Conservation (phyloP, 2,113 vertebrate genomes). For the Ibidorhyncha struthersii region DNA sequence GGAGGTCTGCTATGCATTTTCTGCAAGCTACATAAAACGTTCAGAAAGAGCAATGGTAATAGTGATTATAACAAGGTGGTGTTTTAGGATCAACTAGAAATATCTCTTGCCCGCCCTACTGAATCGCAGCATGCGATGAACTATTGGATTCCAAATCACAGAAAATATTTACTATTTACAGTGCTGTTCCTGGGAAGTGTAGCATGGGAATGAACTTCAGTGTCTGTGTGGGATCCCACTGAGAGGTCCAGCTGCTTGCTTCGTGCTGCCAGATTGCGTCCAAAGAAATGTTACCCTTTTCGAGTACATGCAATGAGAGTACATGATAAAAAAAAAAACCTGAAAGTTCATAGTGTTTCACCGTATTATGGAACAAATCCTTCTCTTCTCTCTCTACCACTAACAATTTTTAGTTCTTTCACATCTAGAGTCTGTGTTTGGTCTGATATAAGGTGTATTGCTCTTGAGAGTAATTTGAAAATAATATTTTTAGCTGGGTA, state of each 20-base stretch:
- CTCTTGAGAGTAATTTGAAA: conserved; percentile 17
- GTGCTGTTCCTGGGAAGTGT: conserved; percentile 60
- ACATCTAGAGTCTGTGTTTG: neutral
- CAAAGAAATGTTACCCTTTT: conserved; percentile 57
- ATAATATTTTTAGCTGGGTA: neutral
- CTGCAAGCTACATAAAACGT: neutral
- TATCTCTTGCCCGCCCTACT: conserved; percentile 23
- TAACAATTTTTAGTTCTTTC: neutral
- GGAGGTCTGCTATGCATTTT: accelerated
- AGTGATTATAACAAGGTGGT: neutral
- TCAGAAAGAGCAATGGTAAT: neutral
- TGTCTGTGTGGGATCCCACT: conserved; percentile 45
- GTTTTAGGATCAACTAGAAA: conserved; percentile 31
- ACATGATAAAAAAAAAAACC: neutral
- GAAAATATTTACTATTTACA: conserved; percentile 63
- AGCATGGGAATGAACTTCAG: conserved; percentile 47
- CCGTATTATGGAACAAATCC: neutral
- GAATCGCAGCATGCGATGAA: conserved; percentile 20
- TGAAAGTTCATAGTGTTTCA: neutral
- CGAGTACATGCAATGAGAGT: neutral
- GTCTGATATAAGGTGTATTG: neutral
- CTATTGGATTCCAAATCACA: conserved; percentile 42
- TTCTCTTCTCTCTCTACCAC: neutral
- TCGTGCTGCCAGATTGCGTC: conserved; percentile 54
- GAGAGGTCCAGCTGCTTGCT: conserved; percentile 66